These are phyloP conservation scores for Pseudoatta argentina DNA, from an alignment of 1,140 invertebrate genomes.

Conservation along the genomic window DNA sequence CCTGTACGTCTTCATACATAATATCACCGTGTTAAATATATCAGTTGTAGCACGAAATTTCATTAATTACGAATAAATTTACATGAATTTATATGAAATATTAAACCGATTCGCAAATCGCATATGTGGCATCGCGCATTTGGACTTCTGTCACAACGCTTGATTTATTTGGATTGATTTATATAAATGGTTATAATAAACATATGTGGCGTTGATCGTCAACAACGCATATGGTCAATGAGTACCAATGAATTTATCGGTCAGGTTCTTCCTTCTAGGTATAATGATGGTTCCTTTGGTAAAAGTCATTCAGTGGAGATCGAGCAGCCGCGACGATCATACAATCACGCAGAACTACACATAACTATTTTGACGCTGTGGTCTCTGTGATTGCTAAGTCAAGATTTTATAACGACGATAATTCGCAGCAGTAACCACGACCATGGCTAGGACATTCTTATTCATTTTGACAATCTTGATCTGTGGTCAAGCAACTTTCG, in stretches of 20 bases:
- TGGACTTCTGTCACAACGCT: neutral
- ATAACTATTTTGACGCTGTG: neutral
- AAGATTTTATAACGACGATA: neutral
- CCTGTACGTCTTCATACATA: neutral
- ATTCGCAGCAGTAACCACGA: neutral
- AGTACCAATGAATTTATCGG: neutral
- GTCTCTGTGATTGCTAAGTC: no score
- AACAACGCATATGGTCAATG: neutral
- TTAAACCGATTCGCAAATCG: neutral
- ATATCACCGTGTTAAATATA: neutral
- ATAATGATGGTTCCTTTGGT: constrained; percentile 10
- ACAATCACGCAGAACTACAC: neutral
- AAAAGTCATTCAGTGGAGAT: constrained; percentile 49
- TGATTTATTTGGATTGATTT: neutral
- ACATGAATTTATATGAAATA: neutral
- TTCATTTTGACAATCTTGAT: neutral
- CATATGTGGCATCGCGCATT: neutral
- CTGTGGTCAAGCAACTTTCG: neutral
- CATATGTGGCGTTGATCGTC: neutral
- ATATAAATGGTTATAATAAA: neutral
- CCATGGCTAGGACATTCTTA: constrained; percentile 20
- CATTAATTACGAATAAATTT: constrained; percentile 28
- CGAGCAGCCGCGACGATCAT: constrained; percentile 40
- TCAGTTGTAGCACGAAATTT: neutral
- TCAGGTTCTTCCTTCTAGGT: neutral